Base-by-base conservation (phyloP, 2,797 vertebrate species). In the Anabas testudineus region DNA sequence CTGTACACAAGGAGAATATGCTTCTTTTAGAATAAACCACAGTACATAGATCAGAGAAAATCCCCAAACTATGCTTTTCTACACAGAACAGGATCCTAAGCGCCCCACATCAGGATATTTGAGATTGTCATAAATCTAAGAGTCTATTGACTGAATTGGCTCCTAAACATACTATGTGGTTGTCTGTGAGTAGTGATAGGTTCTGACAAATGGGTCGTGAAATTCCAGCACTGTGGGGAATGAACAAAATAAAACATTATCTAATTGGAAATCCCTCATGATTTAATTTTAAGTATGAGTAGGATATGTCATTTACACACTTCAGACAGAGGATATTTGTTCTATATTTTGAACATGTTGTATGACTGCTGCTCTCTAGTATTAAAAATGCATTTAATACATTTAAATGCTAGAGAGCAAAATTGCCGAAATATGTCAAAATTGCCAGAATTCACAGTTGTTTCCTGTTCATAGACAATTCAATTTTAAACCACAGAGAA, bases 151-250 rank as follows among this genome's bases (percentile, higher is more conserved):
- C 6, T 42, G 41, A 37, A 22, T 19, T 34, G 8, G 8, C 10
- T 42, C 13, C 16, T 10, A 43, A 39, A 47, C 30, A 2, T 3
- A 3, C 10, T 18, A 26, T 34, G 19, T 24, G 22, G 22, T 26
- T 24, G 13, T 47, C 46, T 72, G 43, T 45, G 8, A 66, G 41
- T 47, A 28, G 37, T 49, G 21, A 61, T 41, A 37, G 3, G 36
- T 16, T 41, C 15, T 41, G 4, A 16, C 39, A 41, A 41, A 41
- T 41, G 4, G 41, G 16, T 41, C 3, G 39, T 41, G 13, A 4
- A 26, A n/a, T 24, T 36, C 10, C 4, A 30, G 7, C 3, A 13
- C 2, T 28, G 30, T 32, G 10, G 30, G 30, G 30, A 32, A 32
- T n/a, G 26, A 19, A 41, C 42, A 8, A 54, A 61, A 53, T 28